These are phyloP conservation scores for Isichthys henryi DNA, from an alignment of 2,113 vertebrate species.

Conservation along the genomic window DNA sequence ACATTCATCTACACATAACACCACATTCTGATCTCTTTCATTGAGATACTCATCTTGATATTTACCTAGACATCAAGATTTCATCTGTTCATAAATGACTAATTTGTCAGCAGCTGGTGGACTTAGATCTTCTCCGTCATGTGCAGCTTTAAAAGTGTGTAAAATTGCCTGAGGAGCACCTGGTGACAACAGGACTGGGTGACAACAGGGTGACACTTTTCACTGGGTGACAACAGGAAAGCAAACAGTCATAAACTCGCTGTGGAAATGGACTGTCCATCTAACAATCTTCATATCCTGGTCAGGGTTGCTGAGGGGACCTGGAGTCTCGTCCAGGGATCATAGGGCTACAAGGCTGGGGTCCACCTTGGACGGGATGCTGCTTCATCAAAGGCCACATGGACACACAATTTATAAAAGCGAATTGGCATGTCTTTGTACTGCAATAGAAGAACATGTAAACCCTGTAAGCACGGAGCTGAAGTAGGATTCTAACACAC, in stretches of 20 bases:
- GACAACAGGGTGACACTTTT: too few species aligned
- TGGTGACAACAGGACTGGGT: background rate
- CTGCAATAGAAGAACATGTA: background rate
- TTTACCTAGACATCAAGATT: too few species aligned
- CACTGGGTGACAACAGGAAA: background rate
- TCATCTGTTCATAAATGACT: too few species aligned
- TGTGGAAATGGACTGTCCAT: background rate
- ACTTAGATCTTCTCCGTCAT: too few species aligned
- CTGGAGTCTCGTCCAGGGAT: background rate
- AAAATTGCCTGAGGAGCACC: background rate
- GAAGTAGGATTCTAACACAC: background rate
- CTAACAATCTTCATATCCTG: background rate
- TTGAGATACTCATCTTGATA: too few species aligned
- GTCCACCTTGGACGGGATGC: background rate
- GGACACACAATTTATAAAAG: background rate
- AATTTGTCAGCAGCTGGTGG: too few species aligned
- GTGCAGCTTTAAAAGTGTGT: too few species aligned
- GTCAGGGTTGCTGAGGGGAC: background rate
- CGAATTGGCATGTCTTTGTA: background rate
- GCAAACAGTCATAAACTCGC: background rate
- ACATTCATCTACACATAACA: too few species aligned
- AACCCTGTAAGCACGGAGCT: background rate
- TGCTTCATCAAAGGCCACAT: background rate
- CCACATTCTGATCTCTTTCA: too few species aligned
- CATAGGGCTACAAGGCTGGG: background rate